These are phyloP conservation scores for Mionectes olivaceus DNA, from an alignment of 2,797 vertebrate species.

Conservation along the genomic window DNA sequence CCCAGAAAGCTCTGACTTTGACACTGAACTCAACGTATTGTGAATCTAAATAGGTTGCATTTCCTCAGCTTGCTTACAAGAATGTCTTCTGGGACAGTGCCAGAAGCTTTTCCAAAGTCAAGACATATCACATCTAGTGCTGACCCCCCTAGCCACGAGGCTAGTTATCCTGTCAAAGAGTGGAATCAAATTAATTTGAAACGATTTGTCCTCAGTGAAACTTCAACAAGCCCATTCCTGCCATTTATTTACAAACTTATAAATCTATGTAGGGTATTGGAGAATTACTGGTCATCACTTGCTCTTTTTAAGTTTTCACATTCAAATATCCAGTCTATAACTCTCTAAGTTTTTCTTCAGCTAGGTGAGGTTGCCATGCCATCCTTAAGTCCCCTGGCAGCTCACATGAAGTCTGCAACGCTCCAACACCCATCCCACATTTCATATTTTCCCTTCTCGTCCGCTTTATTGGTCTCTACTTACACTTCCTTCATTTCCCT, in stretches of 20 bases:
- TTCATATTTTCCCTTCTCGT: not conserved
- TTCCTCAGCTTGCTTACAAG: not conserved
- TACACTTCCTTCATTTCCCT: not conserved
- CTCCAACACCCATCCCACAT: rapidly evolving
- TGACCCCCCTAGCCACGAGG: not conserved
- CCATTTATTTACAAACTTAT: not conserved
- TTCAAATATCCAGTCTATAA: not conserved
- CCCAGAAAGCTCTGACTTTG: not conserved
- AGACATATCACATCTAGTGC: conserved; percentile 17
- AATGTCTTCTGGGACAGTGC: conserved; percentile 27
- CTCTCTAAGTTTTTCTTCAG: not conserved
- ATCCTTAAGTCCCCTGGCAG: not conserved
- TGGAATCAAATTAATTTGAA: conserved; percentile 23
- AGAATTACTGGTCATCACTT: not conserved
- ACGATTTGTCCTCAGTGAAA: not conserved
- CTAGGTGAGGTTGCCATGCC: not conserved
- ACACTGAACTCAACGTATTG: not conserved
- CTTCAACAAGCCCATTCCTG: not conserved
- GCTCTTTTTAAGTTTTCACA: not conserved
- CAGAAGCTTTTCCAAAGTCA: conserved; percentile 53
- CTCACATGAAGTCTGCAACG: not conserved
- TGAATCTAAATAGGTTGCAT: not conserved
- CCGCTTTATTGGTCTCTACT: not conserved
- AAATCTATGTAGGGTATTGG: not conserved
- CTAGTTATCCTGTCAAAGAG: conserved; percentile 30